Evolutionary conservation across 2,888 invertebrate species (phyloP).

Genomic region (Aricia artaxerxes): DNA sequence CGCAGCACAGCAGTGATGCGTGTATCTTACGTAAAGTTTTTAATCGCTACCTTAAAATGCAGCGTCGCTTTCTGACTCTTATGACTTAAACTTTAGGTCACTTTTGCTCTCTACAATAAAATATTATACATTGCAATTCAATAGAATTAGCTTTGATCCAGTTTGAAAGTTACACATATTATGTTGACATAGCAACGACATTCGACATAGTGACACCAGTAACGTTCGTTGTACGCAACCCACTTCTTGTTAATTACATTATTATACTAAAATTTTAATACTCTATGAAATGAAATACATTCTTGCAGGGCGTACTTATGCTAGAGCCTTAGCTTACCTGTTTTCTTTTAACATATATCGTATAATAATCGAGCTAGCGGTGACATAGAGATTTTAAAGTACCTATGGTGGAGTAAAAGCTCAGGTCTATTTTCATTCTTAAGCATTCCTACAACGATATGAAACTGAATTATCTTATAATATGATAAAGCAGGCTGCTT

Average conservation of each 20-base stretch:
- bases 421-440: background rate
- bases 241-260: constrained; percentile 50
- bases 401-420: background rate
- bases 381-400: constrained; percentile 45
- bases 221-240: constrained; percentile 71
- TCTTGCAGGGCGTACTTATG: constrained; percentile 61
- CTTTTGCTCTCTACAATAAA: background rate
- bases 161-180: background rate
- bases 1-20: background rate
- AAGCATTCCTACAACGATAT: background rate
- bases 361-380: constrained; percentile 48
- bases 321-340: constrained; percentile 63
- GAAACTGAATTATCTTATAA: background rate
- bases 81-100: background rate
- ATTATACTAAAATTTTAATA: constrained; percentile 43
- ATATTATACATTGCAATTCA: constrained; percentile 18
- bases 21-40: no score
- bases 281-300: constrained; percentile 72
- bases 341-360: constrained; percentile 56
- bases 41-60: background rate
- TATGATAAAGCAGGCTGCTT: background rate
- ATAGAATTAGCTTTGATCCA: constrained; percentile 7
- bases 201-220: constrained; percentile 19
- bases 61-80: background rate
- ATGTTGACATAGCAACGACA: constrained; percentile 22